Evolutionary conservation across 2,113 vertebrate species (phyloP).

Genomic region (Uria lomvia): DNA sequence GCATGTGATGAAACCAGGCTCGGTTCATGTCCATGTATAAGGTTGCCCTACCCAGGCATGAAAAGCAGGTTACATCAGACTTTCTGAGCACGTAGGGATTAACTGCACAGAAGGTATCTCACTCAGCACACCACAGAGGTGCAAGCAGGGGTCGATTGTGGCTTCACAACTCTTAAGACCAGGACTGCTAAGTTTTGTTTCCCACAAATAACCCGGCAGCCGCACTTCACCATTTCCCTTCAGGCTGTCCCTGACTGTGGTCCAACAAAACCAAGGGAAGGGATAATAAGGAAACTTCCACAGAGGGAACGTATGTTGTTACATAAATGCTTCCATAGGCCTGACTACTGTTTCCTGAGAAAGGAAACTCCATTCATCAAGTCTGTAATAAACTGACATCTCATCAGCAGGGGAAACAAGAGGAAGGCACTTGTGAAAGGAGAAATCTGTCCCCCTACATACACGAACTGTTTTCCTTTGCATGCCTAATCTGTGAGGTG

Average conservation of each 20-base stretch:
- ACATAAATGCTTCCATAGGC: constrained; percentile 56
- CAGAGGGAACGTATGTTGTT: neutral
- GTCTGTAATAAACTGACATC: constrained; percentile 61
- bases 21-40: fast-evolving
- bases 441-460: constrained; percentile 13
- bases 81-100: fast-evolving
- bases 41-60: neutral
- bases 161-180: neutral
- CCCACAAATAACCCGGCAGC: neutral
- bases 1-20: neutral
- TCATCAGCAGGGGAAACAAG: constrained; percentile 54
- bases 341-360: constrained; percentile 66
- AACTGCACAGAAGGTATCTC: neutral
- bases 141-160: neutral
- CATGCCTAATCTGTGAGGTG: constrained; percentile 67
- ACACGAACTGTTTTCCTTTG: constrained; percentile 43
- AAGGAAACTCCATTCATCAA: constrained; percentile 69
- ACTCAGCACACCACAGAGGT: neutral
- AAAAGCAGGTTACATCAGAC: neutral
- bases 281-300: constrained; percentile 11
- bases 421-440: constrained; percentile 59
- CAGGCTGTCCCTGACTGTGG: neutral
- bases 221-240: neutral
- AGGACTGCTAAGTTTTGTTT: neutral
- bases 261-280: neutral